Evolutionary conservation across 2,888 invertebrate species (phyloP).

Genomic region (Danaus chrysippus): DNA sequence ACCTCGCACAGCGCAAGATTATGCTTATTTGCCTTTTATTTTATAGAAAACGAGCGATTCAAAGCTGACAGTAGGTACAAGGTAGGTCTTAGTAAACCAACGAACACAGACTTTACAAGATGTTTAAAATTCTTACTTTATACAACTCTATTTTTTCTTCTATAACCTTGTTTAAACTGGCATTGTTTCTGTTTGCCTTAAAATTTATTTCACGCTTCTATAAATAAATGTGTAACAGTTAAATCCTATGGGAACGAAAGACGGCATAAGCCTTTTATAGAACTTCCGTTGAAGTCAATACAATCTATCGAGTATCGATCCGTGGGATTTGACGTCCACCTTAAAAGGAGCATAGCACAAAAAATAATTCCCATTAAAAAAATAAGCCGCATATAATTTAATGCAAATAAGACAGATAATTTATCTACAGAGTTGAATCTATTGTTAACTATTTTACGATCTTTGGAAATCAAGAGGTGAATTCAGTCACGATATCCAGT

Average conservation of each 20-base stretch:
- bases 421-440: background rate
- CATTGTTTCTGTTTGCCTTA: too few species aligned
- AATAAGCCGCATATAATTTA: background rate
- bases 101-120: too few species aligned
- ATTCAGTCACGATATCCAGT: conserved; percentile 29
- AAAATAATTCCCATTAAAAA: background rate
- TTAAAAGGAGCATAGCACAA: background rate
- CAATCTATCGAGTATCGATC: too few species aligned
- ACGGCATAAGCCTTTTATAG: too few species aligned
- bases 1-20: conserved; percentile 52
- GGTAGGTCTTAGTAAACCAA: conserved; percentile 31
- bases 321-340: too few species aligned
- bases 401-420: background rate
- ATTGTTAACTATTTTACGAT: conserved; percentile 13
- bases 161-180: conserved; percentile 27
- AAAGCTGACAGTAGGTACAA: conserved; percentile 45
- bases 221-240: too few species aligned
- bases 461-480: conserved; percentile 26
- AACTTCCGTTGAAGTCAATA: too few species aligned
- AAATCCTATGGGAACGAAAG: too few species aligned
- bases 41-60: conserved; percentile 55
- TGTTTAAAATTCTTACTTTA: too few species aligned
- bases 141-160: conserved; percentile 37
- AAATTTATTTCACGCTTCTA: too few species aligned
- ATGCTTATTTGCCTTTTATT: conserved; percentile 51